Evolutionary conservation across 1,140 invertebrate genomes (phyloP).

Genomic region (Telenomus remus): DNA sequence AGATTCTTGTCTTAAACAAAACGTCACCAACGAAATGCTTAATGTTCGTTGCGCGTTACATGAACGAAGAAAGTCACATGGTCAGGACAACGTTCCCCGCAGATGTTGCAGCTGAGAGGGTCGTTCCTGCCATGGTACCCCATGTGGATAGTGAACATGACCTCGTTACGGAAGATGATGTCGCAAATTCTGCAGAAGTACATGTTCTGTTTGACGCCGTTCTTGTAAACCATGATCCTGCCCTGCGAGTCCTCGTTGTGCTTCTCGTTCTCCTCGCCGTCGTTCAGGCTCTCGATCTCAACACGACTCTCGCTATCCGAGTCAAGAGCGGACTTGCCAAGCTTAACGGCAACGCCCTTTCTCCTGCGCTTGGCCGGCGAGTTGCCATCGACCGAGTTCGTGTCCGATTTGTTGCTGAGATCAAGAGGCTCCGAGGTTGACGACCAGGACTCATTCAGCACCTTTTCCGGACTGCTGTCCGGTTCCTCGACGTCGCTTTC

Average conservation of each 20-base stretch:
- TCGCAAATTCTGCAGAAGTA: constrained; percentile 90
- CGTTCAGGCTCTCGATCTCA: constrained; percentile 13
- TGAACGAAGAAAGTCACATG: constrained; percentile 94
- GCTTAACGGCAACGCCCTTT: constrained; percentile 86
- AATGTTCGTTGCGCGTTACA: constrained; percentile 88
- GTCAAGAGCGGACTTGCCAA: constrained; percentile 78
- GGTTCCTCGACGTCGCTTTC: constrained; percentile 1
- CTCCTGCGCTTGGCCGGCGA: constrained; percentile 65
- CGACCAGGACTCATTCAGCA: background rate
- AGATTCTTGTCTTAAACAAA: background rate
- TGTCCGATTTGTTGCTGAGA: constrained; percentile 73
- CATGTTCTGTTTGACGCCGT: constrained; percentile 21
- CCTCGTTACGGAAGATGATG: constrained; percentile 91
- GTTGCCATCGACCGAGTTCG: background rate
- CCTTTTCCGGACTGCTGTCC: background rate
- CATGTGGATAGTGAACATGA: constrained; percentile 97
- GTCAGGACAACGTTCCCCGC: constrained; percentile 88
- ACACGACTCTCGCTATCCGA: constrained; percentile 69
- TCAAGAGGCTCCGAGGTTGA: constrained; percentile 73
- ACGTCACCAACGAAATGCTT: constrained; percentile 56
- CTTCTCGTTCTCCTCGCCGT: background rate
- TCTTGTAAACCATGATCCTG: constrained; percentile 12
- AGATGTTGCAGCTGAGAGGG: constrained; percentile 96
- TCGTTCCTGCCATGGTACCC: constrained; percentile 93
- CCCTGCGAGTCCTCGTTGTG: constrained; percentile 2